Percentiles rank a stretch among this genome's conserved stretches.
phyloP scores from a whole-genome alignment of 2,888 invertebrate genomes.

The Nebria salina region DNA sequence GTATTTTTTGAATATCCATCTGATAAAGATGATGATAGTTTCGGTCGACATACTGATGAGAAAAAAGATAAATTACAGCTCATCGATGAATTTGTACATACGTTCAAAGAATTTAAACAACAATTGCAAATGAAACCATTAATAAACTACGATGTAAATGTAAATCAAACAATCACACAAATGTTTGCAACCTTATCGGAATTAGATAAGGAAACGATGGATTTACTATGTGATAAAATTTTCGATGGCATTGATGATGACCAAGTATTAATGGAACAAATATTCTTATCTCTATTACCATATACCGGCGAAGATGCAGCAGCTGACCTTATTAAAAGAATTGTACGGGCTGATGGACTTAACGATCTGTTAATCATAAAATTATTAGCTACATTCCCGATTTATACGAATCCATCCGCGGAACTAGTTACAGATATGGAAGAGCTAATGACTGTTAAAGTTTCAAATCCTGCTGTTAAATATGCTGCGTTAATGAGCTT shows the following conservation, averaged over 20 bases:
- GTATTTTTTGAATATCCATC: slow-evolving; percentile 7
- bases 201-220: not conserved
- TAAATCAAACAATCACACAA: slow-evolving; percentile 6
- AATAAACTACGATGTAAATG: not conserved
- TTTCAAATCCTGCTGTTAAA: not conserved
- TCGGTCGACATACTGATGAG: slow-evolving; percentile 8
- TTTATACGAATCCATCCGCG: not conserved
- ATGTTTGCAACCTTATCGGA: not conserved
- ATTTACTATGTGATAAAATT: not conserved
- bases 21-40: not conserved
- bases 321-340: not conserved
- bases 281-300: slow-evolving; percentile 22
- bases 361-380: slow-evolving; percentile 3
- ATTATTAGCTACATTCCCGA: slow-evolving; percentile 18
- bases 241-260: not conserved
- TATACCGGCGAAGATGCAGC: slow-evolving; percentile 11
- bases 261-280: slow-evolving; percentile 1
- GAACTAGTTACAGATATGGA: slow-evolving; percentile 15
- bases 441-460: slow-evolving; percentile 4
- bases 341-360: not conserved
- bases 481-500: not conserved
- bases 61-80: not conserved
- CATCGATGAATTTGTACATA: not conserved
- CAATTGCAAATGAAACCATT: slow-evolving; percentile 7
- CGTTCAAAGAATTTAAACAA: not conserved